phyloP scores from a whole-genome alignment of 37 sponge, comb jelly and placozoan species.

The Aphrocallistes beatrix region DNA sequence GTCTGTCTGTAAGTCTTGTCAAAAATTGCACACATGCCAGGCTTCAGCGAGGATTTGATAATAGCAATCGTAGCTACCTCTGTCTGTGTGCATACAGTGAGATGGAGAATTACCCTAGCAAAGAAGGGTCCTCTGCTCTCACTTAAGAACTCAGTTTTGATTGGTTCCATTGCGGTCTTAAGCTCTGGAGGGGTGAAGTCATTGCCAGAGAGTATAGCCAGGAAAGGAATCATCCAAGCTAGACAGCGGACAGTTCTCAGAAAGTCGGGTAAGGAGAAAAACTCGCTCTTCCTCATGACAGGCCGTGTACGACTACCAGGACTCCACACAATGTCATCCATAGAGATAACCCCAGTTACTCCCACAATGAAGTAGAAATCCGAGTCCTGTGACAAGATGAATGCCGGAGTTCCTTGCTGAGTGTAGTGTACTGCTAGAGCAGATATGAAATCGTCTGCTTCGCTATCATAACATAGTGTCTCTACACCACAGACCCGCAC shows the following conservation, averaged over 20 bases:
- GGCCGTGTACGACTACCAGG: background rate
- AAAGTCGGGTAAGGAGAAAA: background rate
- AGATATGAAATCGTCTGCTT: background rate
- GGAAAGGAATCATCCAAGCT: background rate
- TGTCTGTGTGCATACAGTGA: background rate
- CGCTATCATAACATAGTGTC: background rate
- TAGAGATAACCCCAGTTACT: background rate
- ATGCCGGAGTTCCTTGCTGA: background rate
- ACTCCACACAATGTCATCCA: background rate
- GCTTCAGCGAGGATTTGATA: background rate
- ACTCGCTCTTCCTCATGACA: background rate
- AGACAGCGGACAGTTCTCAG: background rate
- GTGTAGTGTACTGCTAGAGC: background rate
- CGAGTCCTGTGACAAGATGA: background rate
- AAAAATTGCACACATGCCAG: background rate
- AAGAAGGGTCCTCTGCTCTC: background rate
- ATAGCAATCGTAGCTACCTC: background rate
- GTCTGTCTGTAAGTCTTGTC: background rate
- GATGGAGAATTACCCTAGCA: background rate
- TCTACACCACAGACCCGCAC: background rate
- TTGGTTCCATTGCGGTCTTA: background rate
- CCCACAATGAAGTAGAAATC: background rate
- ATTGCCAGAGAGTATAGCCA: background rate
- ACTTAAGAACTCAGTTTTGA: background rate
- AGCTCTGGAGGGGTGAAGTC: background rate